Evolutionary conservation across 2,113 vertebrate genomes (phyloP), one percentile per base, ranked within the genome.

Genomic region (Sander vitreus): DNA sequence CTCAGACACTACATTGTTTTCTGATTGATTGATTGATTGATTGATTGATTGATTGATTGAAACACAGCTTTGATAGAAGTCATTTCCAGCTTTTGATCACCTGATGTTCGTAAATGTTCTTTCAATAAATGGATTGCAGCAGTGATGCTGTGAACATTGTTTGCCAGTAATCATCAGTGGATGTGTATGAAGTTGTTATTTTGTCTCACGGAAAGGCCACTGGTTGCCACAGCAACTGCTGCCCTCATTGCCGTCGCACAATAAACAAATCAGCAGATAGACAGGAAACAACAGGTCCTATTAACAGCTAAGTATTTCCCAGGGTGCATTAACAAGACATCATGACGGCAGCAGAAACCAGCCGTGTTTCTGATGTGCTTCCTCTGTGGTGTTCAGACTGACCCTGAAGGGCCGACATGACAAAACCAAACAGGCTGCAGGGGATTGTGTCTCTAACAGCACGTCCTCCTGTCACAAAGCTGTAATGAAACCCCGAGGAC

Each of bases 181-280:
- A 47, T 16, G 27, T 30, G 12, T 64, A 0, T 6, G n/a, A 14
- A 47, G 63, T 53, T 9, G 10, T 78, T 11, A 9, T 43, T 51
- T 25, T 47, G 60, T 50, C 66, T 53, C 9, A 15, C 21, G 14
- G 30, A 14, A 69, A 33, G 51, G 12, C 13, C 0, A 13, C 19
- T n/a, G 55, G 86, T 90, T 73, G 53, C 84, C 81, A 81, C 11
- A 54, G 75, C 30, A 86, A 86, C 83, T 45, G 74, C 80, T 57
- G 43, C 72, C 19, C 6, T 15, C 33, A 14, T 66, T 10, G 39
- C n/a, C 23, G 5, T 36, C 11, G 39, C 18, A 9, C 8, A 54
- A 16, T 30, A 88, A 81, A 81, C 60, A 62, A 81, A 85, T 82
- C 45, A 83, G 1, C 66, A 45, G 60, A 81, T 81, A 45, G 86